Evolutionary conservation across 2,888 invertebrate genomes (phyloP).

Genomic region (Tortrix viridana): DNA sequence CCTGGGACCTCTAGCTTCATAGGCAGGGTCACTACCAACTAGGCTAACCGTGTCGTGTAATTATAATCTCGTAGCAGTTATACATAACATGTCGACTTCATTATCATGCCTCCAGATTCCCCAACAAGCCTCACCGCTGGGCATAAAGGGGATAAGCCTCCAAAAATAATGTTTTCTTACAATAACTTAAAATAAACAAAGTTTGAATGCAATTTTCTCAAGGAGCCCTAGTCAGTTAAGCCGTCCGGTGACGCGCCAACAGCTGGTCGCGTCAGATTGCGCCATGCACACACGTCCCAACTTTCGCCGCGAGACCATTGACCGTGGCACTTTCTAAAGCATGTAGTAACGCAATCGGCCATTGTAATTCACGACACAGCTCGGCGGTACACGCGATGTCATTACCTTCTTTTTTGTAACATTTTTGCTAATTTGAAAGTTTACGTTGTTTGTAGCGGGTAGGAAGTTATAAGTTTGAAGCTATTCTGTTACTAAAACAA

Average conservation of each 20-base stretch:
- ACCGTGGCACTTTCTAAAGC: constrained; percentile 83
- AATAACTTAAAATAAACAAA: neutral
- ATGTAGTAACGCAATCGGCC: constrained; percentile 78
- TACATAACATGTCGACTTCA: no score
- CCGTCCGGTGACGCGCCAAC: constrained; percentile 4
- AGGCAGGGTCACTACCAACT: no score
- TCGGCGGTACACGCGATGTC: constrained; percentile 74
- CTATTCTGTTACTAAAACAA: neutral
- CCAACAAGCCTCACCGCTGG: no score
- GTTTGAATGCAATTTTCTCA: neutral
- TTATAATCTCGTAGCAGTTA: no score
- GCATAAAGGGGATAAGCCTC: no score
- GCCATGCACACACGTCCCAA: constrained; percentile 65
- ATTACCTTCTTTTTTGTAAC: constrained; percentile 65
- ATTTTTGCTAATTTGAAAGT: constrained; percentile 76
- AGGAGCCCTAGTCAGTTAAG: neutral
- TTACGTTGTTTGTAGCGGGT: constrained; percentile 34
- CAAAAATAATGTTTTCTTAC: no score
- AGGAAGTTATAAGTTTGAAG: neutral
- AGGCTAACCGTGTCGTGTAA: no score
- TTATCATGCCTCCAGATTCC: no score
- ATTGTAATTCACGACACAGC: constrained; percentile 78
- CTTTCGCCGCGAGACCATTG: constrained; percentile 80
- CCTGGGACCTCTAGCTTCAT: no score
- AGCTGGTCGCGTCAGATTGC: constrained; percentile 37